These are phyloP conservation scores for Orthosia gracilis DNA, from an alignment of 2,888 invertebrate species.

Conservation along the genomic window DNA sequence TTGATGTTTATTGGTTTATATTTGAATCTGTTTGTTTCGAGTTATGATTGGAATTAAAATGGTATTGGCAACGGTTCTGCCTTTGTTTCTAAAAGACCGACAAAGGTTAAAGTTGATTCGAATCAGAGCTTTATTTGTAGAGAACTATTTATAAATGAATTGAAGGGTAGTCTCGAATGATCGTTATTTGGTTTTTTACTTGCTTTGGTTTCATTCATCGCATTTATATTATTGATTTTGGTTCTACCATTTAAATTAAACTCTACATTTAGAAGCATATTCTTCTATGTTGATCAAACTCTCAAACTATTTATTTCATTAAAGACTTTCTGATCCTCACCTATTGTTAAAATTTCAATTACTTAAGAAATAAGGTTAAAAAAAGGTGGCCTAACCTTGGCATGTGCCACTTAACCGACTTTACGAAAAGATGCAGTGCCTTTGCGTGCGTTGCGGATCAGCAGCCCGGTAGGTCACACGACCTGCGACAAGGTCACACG, in stretches of 20 bases:
- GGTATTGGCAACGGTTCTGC: slow-evolving; percentile 17
- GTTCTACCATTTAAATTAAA: neutral
- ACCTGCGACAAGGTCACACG: slow-evolving; percentile 55
- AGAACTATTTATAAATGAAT: slow-evolving; percentile 26
- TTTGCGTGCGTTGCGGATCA: slow-evolving; percentile 60
- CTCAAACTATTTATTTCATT: slow-evolving; percentile 2
- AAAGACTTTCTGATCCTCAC: neutral
- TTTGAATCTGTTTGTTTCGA: slow-evolving; percentile 49
- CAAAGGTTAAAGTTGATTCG: slow-evolving; percentile 22
- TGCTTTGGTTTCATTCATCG: neutral
- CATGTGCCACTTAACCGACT: slow-evolving; percentile 46
- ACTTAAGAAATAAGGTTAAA: slow-evolving; percentile 41
- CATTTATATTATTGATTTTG: slow-evolving; percentile 1
- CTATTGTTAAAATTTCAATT: slow-evolving; percentile 1
- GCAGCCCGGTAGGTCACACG: slow-evolving; percentile 31
- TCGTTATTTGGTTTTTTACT: slow-evolving; percentile 7
- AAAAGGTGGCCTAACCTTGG: slow-evolving; percentile 44
- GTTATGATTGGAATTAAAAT: slow-evolving; percentile 47
- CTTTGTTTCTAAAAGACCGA: slow-evolving; percentile 24
- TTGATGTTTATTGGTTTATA: slow-evolving; percentile 53
- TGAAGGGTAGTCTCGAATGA: slow-evolving; percentile 15
- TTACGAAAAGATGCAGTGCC: slow-evolving; percentile 54
- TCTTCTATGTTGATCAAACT: neutral
- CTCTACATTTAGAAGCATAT: neutral
- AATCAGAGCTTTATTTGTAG: slow-evolving; percentile 13